Conservation (phyloP, 1,140 invertebrate genomes). For the Drosophila truncata region DNA sequence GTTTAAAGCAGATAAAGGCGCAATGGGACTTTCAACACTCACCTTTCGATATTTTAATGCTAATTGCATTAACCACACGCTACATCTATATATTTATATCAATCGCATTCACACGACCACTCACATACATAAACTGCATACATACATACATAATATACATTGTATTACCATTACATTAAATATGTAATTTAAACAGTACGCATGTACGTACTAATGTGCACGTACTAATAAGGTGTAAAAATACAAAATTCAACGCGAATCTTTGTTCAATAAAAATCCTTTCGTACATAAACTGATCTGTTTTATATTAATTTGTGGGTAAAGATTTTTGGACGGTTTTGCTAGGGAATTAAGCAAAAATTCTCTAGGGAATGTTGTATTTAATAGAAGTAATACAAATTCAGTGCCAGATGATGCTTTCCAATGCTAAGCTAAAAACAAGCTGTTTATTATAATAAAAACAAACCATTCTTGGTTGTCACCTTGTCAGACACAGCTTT, state of each 20-base stretch:
- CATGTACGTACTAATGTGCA: conserved; percentile 54
- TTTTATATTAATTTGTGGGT: neutral
- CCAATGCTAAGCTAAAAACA: too few species aligned
- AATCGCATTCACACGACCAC: conserved; percentile 45
- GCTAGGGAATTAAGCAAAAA: too few species aligned
- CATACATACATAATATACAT: conserved; percentile 56
- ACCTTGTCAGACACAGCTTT: too few species aligned
- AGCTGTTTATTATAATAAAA: too few species aligned
- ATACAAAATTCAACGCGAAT: conserved; percentile 61
- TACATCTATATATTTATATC: conserved; percentile 58
- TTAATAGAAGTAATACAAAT: too few species aligned
- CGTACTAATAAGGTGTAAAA: conserved; percentile 66
- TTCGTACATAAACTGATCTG: conserved; percentile 46
- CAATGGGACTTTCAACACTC: conserved; percentile 7
- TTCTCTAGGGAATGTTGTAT: too few species aligned
- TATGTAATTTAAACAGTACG: conserved; percentile 62
- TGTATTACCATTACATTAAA: conserved; percentile 61
- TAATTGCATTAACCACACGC: conserved; percentile 47
- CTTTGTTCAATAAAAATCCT: conserved; percentile 61
- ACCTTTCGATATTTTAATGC: conserved; percentile 36
- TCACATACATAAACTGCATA: conserved; percentile 48
- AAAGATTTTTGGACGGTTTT: neutral
- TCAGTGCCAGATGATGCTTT: too few species aligned
- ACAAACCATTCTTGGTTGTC: too few species aligned
- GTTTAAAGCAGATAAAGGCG: neutral